These are phyloP conservation scores for Hexactinellida sp. DNA, from an alignment of 37 sponge, comb jelly and placozoan species.

Conservation along the genomic window DNA sequence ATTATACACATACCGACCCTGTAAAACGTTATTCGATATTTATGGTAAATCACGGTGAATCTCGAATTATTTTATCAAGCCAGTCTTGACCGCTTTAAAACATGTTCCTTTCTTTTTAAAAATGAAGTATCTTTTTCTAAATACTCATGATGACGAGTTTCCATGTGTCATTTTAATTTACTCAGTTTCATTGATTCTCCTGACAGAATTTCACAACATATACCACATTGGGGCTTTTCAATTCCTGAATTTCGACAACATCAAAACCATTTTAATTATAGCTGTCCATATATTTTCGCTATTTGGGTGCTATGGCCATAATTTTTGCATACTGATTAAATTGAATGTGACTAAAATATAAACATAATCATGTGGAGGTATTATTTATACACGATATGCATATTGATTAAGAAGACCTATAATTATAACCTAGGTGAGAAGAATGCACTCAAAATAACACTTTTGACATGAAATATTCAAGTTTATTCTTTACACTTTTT, in stretches of 20 bases:
- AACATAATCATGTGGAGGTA: background rate
- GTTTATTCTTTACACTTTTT: constrained; percentile 7
- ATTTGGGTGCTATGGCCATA: background rate
- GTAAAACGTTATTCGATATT: too few species aligned
- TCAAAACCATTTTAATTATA: background rate
- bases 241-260: background rate
- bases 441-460: background rate
- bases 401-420: background rate
- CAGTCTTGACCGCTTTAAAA: background rate
- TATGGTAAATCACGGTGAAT: too few species aligned
- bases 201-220: background rate
- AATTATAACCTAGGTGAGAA: constrained; percentile 5
- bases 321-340: background rate
- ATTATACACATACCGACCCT: too few species aligned
- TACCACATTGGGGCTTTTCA: background rate
- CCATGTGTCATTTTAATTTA: constrained; percentile 7
- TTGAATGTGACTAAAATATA: background rate
- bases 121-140: constrained; percentile 16
- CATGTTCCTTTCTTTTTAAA: background rate
- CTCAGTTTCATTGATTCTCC: constrained; percentile 15
- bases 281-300: constrained; percentile 17
- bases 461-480: background rate
- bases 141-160: constrained; percentile 10
- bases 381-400: background rate
- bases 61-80: too few species aligned